Conservation (phyloP, 2,797 vertebrate genomes). For the Neosilurus hyrtlii region DNA sequence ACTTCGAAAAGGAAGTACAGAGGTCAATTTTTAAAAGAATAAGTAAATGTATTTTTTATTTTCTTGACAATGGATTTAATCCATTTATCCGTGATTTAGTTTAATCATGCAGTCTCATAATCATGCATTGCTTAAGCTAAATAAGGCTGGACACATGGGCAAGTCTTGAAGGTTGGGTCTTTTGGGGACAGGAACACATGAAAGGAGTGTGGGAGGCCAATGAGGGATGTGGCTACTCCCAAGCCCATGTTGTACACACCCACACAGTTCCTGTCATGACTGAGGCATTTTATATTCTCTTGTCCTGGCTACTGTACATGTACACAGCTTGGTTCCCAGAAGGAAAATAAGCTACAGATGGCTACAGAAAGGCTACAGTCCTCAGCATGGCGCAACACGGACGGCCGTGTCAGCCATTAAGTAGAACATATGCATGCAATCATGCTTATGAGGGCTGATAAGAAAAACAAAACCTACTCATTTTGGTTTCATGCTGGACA, state of each 20-base stretch:
- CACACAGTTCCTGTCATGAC: conserved; percentile 52
- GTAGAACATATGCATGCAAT: conserved; percentile 36
- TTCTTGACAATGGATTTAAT: neutral
- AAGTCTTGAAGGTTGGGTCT: conserved; percentile 17
- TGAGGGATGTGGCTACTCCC: conserved; percentile 32
- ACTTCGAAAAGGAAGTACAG: conserved; percentile 21
- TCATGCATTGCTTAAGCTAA: conserved; percentile 20
- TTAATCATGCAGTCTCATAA: neutral
- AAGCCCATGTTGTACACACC: conserved; percentile 44
- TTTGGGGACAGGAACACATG: conserved; percentile 37
- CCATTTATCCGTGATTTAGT: conserved; percentile 1
- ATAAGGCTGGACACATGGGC: conserved; percentile 2
- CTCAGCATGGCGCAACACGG: conserved; percentile 12
- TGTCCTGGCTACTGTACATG: conserved; percentile 35
- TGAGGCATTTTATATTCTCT: conserved; percentile 34
- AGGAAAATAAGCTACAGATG: conserved; percentile 28
- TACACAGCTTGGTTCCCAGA: conserved; percentile 30
- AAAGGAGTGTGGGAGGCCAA: conserved; percentile 42
- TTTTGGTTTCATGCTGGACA: conserved; percentile 5
- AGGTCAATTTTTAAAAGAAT: neutral
- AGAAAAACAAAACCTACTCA: conserved; percentile 2
- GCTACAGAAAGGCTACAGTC: neutral
- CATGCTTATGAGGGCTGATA: neutral
- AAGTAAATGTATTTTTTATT: neutral
- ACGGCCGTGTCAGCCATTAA: conserved; percentile 9